Percentiles rank a stretch among this genome's conserved stretches.
These are phyloP conservation scores for Entelurus aequoreus DNA, from an alignment of 2,113 vertebrate species.

Conservation along the genomic window DNA sequence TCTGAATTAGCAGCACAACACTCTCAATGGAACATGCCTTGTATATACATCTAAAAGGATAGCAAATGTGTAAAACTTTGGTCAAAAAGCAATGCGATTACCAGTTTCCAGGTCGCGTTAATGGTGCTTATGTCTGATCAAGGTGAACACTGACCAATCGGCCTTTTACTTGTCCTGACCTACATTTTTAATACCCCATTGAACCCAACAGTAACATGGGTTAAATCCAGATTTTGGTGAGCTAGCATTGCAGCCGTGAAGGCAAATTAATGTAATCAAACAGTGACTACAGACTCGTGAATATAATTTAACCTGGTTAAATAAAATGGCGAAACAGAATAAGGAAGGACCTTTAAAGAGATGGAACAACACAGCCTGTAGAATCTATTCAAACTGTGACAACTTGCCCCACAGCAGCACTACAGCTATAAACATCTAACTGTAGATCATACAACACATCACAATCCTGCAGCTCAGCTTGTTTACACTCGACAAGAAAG, in stretches of 20 bases:
- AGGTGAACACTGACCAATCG: constrained; percentile 22
- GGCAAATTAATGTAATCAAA: not conserved
- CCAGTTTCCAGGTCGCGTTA: not conserved
- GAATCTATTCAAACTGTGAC: too few relatives aligned
- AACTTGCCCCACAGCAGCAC: too few relatives aligned
- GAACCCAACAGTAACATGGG: not conserved
- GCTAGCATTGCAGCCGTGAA: not conserved
- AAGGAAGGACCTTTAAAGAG: not conserved
- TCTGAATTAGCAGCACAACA: too few relatives aligned
- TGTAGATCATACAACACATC: too few relatives aligned
- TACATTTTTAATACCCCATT: constrained; percentile 34
- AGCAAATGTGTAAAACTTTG: not conserved
- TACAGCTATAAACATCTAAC: too few relatives aligned
- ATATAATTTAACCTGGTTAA: not conserved
- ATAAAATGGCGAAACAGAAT: not conserved
- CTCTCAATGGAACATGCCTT: not conserved
- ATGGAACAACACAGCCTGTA: not conserved
- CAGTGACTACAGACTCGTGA: not conserved
- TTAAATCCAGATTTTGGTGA: constrained; percentile 9
- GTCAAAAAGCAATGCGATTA: not conserved
- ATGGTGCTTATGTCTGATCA: constrained; percentile 13
- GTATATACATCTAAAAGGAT: not conserved
- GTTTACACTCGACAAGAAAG: too few relatives aligned
- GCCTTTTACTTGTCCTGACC: constrained; percentile 48
- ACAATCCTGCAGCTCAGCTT: too few relatives aligned